phyloP scores from a whole-genome alignment of 2,888 invertebrate genomes.

The Danaus chrysippus region DNA sequence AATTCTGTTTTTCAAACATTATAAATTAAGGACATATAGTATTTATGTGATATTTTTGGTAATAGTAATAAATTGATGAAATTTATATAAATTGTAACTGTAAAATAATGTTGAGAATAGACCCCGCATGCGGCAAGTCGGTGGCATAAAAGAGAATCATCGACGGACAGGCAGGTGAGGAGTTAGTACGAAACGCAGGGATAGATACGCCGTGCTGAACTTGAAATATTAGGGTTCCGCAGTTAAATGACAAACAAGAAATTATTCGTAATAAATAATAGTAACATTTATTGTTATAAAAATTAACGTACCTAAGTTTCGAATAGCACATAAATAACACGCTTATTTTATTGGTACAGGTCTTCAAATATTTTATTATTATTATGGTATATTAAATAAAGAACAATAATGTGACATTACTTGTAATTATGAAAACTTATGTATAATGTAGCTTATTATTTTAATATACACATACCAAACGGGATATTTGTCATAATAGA shows the following conservation, averaged over 20 bases:
- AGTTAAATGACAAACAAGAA: slow-evolving; percentile 12
- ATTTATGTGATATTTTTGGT: neutral
- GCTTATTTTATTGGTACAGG: too few relatives aligned
- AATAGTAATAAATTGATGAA: slow-evolving; percentile 7
- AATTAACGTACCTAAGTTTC: too few relatives aligned
- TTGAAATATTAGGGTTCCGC: slow-evolving; percentile 19
- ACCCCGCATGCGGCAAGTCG: slow-evolving; percentile 26
- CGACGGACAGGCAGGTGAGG: slow-evolving; percentile 41
- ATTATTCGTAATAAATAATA: neutral
- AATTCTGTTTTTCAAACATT: neutral
- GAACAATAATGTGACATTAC: neutral
- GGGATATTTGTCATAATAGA: neutral
- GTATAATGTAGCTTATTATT: neutral
- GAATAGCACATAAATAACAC: too few relatives aligned
- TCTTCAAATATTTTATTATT: too few relatives aligned
- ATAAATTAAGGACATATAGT: neutral
- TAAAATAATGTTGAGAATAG: slow-evolving; percentile 28
- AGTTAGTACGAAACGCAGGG: slow-evolving; percentile 34
- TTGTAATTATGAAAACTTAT: neutral
- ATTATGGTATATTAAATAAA: too few relatives aligned
- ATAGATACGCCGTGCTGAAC: slow-evolving; percentile 30
- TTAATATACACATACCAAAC: neutral
- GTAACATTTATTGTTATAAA: neutral
- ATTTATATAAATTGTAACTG: neutral
- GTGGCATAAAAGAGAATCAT: slow-evolving; percentile 34